Conservation (phyloP, 1,140 invertebrate species). For the Platyscapa corneri region DNA sequence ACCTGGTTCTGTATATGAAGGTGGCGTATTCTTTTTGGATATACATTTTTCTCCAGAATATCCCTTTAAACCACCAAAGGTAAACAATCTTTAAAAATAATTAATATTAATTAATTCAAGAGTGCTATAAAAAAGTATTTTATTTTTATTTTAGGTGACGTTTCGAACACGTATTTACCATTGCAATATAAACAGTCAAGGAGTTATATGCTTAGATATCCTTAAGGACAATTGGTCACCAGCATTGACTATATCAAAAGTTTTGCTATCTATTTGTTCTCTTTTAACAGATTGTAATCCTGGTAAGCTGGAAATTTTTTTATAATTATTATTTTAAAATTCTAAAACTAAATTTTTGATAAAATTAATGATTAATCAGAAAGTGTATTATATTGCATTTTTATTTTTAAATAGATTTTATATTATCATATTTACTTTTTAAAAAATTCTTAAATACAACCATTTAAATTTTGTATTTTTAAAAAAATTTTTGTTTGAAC, state of each 20-base stretch:
- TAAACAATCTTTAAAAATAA: slow-evolving; percentile 64
- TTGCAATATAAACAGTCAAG: slow-evolving; percentile 98
- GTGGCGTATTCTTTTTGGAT: slow-evolving; percentile 95
- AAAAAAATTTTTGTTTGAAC: too few relatives aligned
- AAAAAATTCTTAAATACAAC: too few relatives aligned
- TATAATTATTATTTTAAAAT: background rate
- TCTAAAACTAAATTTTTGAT: too few relatives aligned
- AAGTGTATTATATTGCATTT: too few relatives aligned
- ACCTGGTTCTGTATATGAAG: slow-evolving; percentile 94
- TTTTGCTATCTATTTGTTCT: slow-evolving; percentile 95
- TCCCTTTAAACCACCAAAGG: slow-evolving; percentile 98
- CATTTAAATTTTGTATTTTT: too few relatives aligned
- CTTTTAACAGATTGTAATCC: slow-evolving; percentile 97
- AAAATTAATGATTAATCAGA: too few relatives aligned
- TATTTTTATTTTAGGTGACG: slow-evolving; percentile 83
- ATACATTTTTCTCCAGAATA: slow-evolving; percentile 97
- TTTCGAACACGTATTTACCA: slow-evolving; percentile 97
- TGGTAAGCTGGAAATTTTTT: slow-evolving; percentile 77
- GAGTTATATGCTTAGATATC: slow-evolving; percentile 96
- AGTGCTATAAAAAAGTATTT: slow-evolving; percentile 17
- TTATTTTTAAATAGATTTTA: too few relatives aligned
- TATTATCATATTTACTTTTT: too few relatives aligned
- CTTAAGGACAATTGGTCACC: slow-evolving; percentile 98
- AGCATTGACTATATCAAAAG: slow-evolving; percentile 95
- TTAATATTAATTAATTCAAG: slow-evolving; percentile 28